A percentile compares a stretch with the other conserved stretches of the same genome.
Conservation (phyloP, 2,797 vertebrate species). For the Astyanax mexicanus region DNA sequence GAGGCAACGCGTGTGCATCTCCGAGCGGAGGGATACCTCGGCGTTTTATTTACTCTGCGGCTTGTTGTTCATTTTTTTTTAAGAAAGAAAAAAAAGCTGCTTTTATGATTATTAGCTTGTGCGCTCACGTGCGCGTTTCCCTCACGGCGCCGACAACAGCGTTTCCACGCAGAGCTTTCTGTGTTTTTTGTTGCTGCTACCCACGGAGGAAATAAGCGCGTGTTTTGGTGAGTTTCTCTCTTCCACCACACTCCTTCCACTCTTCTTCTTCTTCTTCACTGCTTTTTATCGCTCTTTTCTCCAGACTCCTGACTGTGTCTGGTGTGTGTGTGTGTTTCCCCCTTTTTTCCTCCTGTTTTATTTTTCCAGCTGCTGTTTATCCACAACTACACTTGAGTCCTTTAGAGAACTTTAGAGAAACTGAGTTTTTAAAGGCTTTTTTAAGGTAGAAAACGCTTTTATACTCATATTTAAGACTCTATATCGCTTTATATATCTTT, state of each 20-base stretch:
- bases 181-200: conserved; percentile 63
- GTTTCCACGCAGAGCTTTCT: conserved; percentile 39
- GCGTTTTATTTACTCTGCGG: conserved; percentile 76
- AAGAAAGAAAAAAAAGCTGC: conserved; percentile 48
- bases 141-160: conserved; percentile 52
- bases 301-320: no score
- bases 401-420: no score
- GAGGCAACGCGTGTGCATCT: conserved; percentile 73
- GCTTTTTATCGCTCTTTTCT: no score
- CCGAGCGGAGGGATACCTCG: conserved; percentile 81
- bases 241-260: conserved; percentile 7
- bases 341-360: no score
- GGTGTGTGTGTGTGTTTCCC: no score
- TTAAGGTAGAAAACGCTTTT: no score
- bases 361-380: no score
- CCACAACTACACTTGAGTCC: no score
- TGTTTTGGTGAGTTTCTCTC: conserved; percentile 65
- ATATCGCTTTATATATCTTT: no score
- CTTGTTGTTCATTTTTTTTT: conserved; percentile 75
- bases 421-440: no score
- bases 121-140: conserved; percentile 73
- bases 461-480: no score
- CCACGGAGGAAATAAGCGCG: conserved; percentile 64
- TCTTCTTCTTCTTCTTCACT: conserved; percentile 44
- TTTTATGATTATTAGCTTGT: conserved; percentile 76